These are phyloP conservation scores for Psephotus haematonotus DNA, from an alignment of 2,113 vertebrate genomes.

Conservation along the genomic window DNA sequence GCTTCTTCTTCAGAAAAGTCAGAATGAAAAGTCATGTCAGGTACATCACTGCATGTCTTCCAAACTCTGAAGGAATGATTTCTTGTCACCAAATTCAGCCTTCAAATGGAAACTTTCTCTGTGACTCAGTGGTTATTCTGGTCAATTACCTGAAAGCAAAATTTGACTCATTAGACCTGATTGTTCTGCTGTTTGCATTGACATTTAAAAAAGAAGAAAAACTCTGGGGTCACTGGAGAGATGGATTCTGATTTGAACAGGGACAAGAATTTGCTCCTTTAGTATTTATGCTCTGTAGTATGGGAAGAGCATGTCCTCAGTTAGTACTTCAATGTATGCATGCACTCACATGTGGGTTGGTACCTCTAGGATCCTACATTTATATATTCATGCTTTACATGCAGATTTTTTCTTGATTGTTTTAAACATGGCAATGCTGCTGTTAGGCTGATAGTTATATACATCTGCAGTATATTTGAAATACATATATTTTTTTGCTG, in stretches of 20 bases:
- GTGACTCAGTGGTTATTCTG: not conserved
- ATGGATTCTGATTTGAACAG: not conserved
- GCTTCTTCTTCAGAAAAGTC: not conserved
- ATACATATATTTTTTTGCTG: slow-evolving; percentile 35
- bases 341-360: not conserved
- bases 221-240: not conserved
- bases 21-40: not conserved
- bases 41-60: not conserved
- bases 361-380: not conserved
- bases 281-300: not conserved
- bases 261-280: not conserved
- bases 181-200: not conserved
- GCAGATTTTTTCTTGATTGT: not conserved
- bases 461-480: not conserved
- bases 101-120: not conserved
- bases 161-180: not conserved
- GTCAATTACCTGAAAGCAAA: not conserved
- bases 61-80: not conserved
- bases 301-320: not conserved
- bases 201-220: not conserved
- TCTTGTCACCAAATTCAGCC: not conserved
- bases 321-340: not conserved
- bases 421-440: not conserved
- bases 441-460: not conserved
- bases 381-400: not conserved